phyloP scores from a whole-genome alignment of 2,888 invertebrate genomes.

The Trilocha varians region DNA sequence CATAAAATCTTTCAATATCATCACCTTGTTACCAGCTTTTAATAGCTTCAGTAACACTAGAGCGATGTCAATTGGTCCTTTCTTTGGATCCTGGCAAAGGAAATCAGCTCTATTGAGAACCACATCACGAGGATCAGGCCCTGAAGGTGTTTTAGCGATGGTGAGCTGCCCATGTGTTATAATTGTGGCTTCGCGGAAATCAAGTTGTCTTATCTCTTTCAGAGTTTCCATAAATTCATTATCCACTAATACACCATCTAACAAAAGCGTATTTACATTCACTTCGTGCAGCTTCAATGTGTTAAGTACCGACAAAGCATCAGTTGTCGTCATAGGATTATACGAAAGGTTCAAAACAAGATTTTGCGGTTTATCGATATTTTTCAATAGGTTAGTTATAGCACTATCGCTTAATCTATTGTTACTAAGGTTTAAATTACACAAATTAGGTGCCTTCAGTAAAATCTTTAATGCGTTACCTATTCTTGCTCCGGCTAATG shows the following conservation, averaged over 20 bases:
- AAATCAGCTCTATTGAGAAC: slow-evolving; percentile 38
- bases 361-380: slow-evolving; percentile 28
- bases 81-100: slow-evolving; percentile 30
- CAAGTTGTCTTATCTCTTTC: slow-evolving; percentile 18
- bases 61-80: slow-evolving; percentile 31
- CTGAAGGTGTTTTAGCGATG: slow-evolving; percentile 14
- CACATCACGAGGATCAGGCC: slow-evolving; percentile 34
- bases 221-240: slow-evolving; percentile 25
- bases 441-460: slow-evolving; percentile 27
- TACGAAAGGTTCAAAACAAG: slow-evolving; percentile 38
- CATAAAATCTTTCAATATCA: slow-evolving; percentile 27
- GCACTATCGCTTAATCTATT: slow-evolving; percentile 35
- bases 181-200: slow-evolving; percentile 23
- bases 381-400: slow-evolving; percentile 19
- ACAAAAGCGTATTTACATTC: slow-evolving; percentile 28
- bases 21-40: slow-evolving; percentile 26
- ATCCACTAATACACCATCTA: slow-evolving; percentile 40
- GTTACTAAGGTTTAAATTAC: slow-evolving; percentile 34
- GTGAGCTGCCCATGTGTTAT: slow-evolving; percentile 35
- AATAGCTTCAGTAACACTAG: slow-evolving; percentile 27
- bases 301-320: slow-evolving; percentile 28
- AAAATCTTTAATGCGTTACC: slow-evolving; percentile 26
- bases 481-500: slow-evolving; percentile 27
- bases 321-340: slow-evolving; percentile 37
- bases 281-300: slow-evolving; percentile 26